Evolutionary conservation across 2,113 vertebrate genomes (phyloP).

Genomic region (Aptenodytes patagonicus): DNA sequence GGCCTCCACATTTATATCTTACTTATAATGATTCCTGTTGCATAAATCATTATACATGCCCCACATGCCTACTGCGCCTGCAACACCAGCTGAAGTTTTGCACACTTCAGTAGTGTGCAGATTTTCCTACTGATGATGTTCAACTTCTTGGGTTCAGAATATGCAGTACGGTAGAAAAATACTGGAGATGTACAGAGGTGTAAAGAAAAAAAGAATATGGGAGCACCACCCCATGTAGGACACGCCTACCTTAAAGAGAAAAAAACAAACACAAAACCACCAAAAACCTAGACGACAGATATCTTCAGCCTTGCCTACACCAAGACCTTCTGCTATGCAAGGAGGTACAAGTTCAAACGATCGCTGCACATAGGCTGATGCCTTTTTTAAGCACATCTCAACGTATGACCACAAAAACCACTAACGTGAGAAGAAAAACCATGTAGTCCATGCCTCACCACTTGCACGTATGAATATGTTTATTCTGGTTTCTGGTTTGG

Average conservation of each 20-base stretch:
- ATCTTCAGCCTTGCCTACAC: not conserved
- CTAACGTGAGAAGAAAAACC: not conserved
- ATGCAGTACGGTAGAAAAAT: not conserved
- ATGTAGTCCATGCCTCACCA: accelerated
- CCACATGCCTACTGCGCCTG: not conserved
- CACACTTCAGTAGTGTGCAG: not conserved
- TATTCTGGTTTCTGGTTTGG: not conserved
- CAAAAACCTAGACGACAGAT: not conserved
- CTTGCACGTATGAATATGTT: not conserved
- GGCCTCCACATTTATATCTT: not conserved
- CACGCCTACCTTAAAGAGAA: not conserved
- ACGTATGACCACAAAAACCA: not conserved
- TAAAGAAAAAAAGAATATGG: accelerated
- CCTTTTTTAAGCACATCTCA: not conserved
- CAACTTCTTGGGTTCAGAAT: not conserved
- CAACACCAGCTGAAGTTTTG: not conserved
- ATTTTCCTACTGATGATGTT: not conserved
- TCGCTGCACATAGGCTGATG: not conserved
- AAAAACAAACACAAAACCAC: accelerated
- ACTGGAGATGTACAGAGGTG: not conserved
- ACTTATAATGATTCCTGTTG: not conserved
- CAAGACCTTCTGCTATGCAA: not conserved
- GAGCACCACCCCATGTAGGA: not conserved
- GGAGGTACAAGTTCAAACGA: not conserved
- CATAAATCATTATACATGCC: not conserved